These are phyloP conservation scores for Spongilla lacustris DNA, from an alignment of 37 sponge, comb jelly and placozoan genomes.

Conservation along the genomic window DNA sequence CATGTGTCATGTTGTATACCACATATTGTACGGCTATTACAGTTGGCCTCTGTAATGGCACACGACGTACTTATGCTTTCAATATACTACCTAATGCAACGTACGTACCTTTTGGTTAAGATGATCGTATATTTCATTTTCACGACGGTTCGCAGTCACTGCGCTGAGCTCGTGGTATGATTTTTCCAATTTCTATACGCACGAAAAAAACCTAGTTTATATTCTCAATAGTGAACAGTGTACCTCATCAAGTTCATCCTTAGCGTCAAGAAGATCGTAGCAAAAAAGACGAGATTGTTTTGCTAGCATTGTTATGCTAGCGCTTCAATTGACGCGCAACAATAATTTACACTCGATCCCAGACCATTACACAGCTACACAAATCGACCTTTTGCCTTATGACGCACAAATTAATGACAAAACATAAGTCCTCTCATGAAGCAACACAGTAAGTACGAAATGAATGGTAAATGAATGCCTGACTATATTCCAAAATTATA, in stretches of 20 bases:
- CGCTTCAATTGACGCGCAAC: neutral
- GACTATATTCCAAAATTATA: too few relatives aligned
- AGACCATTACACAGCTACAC: too few relatives aligned
- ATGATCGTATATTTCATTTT: slow-evolving; percentile 65
- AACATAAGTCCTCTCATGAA: too few relatives aligned
- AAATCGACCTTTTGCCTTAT: too few relatives aligned
- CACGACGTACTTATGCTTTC: too few relatives aligned
- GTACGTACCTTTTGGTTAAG: slow-evolving; percentile 67
- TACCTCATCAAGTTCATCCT: slow-evolving; percentile 85
- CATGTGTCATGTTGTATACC: too few relatives aligned
- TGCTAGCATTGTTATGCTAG: neutral
- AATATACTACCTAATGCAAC: neutral
- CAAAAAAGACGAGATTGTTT: slow-evolving; percentile 47
- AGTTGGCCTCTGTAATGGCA: too few relatives aligned
- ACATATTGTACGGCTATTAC: too few relatives aligned
- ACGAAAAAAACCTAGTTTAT: neutral
- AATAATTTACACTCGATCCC: neutral
- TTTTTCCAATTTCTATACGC: slow-evolving; percentile 51
- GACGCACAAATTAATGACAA: too few relatives aligned
- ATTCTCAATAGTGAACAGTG: neutral
- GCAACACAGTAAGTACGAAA: too few relatives aligned
- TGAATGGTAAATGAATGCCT: too few relatives aligned
- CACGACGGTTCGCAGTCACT: slow-evolving; percentile 26
- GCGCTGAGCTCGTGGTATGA: slow-evolving; percentile 43
- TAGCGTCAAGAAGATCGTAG: slow-evolving; percentile 69